A percentile compares a stretch with the other conserved stretches of the same genome.
These are phyloP conservation scores for Pseudonaja textilis DNA, from an alignment of 2,113 vertebrate genomes.

Conservation along the genomic window DNA sequence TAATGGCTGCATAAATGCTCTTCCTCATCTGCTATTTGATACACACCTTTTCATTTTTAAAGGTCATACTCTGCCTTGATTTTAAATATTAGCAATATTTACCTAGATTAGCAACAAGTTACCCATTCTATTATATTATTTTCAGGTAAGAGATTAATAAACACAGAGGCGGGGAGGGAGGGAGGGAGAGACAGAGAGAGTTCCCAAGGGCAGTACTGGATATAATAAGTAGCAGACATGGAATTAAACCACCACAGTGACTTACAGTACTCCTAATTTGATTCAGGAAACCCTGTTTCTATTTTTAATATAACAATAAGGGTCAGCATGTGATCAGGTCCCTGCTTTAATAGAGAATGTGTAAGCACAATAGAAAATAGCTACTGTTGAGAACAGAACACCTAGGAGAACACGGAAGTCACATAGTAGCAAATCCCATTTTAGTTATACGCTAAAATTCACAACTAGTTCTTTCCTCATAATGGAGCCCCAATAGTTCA, in stretches of 20 bases:
- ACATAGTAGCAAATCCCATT: not conserved
- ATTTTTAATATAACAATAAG: slow-evolving; percentile 28
- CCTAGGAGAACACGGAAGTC: not conserved
- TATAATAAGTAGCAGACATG: not conserved
- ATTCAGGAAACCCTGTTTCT: slow-evolving; percentile 6
- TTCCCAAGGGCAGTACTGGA: not conserved
- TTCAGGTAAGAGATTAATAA: not conserved
- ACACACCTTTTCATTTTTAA: not conserved
- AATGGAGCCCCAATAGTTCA: not conserved
- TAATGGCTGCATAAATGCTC: not conserved
- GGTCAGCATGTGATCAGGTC: not conserved
- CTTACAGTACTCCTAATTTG: not conserved
- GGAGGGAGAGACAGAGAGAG: too few species aligned
- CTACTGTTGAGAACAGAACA: not conserved
- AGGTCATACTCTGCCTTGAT: not conserved
- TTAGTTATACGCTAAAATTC: not conserved
- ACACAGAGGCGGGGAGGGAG: not conserved
- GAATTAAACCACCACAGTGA: not conserved
- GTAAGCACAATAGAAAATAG: not conserved
- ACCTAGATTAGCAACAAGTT: not conserved
- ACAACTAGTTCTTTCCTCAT: not conserved
- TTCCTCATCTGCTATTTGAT: slow-evolving; percentile 9
- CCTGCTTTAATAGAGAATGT: not conserved
- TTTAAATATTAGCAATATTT: slow-evolving; percentile 6
- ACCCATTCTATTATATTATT: not conserved